phyloP scores from a whole-genome alignment of 2,888 invertebrate genomes.

The Eulithis prunata region DNA sequence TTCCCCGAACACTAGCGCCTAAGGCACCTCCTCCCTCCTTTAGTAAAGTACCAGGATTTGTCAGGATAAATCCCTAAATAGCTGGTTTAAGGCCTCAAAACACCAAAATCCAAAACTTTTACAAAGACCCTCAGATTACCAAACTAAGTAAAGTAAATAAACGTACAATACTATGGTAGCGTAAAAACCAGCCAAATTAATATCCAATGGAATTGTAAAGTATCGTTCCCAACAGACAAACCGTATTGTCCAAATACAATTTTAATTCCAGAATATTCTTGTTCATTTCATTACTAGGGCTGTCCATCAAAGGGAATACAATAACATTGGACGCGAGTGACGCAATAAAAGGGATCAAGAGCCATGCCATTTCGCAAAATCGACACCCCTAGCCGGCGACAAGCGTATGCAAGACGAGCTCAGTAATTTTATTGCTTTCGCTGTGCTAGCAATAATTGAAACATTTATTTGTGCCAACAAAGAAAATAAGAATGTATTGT shows the following conservation, averaged over 20 bases:
- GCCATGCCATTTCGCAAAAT: conserved; percentile 45
- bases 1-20: too few species aligned
- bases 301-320: conserved; percentile 46
- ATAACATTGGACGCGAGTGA: conserved; percentile 43
- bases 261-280: conserved; percentile 35
- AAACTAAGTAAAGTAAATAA: too few species aligned
- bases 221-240: conserved; percentile 13
- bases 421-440: conserved; percentile 20
- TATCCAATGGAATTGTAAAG: conserved; percentile 16
- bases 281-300: conserved; percentile 37
- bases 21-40: too few species aligned
- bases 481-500: too few species aligned
- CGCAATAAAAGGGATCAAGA: conserved; percentile 41
- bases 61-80: too few species aligned
- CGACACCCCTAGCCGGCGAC: conserved; percentile 43
- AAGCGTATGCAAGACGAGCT: conserved; percentile 20
- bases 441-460: conserved; percentile 2
- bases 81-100: too few species aligned
- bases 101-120: too few species aligned
- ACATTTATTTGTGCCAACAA: background rate
- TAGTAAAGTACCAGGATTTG: too few species aligned
- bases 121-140: too few species aligned
- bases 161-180: background rate
- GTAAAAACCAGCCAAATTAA: background rate
- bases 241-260: conserved; percentile 29